Base-by-base conservation (phyloP, 1,140 invertebrate species). In the Psix sp. region DNA sequence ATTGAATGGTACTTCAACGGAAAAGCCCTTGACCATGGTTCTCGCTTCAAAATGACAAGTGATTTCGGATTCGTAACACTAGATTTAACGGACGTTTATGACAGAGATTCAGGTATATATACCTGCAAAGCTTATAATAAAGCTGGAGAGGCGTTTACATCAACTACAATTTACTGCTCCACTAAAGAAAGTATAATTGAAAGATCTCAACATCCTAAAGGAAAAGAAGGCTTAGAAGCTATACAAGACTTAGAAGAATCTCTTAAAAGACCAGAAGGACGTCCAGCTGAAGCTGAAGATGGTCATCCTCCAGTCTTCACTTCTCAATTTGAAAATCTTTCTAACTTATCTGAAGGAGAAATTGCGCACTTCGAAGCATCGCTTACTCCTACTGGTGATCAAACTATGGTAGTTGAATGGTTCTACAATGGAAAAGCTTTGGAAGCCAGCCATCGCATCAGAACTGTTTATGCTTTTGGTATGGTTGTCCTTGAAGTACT, bases 381-480 rank as follows among this genome's bases (percentile, higher is more conserved):
- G 29, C 88, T 99, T 0, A 93, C 95, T 35, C 97, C 97, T 7
- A 93, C 96, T 43, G 96, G 96, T 15, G 97, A 99, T 84, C 95
- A 98, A 81, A 95, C 93, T 17, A 98, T 99, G 96, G 91, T 93
- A 17, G 95, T 99, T 17, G 96, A 99, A 89, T 99, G 97, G 97
- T 97, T 97, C 89, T 98, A 95, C 78, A 97, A 99, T 84, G 94
- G 93, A 24, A 93, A 98, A 83, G 80, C 91, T 0, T 89, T 98
- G 39, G 94, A 95, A 86, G 95, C 95, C 15, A 95, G 94, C 86
- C 94, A 96, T 83, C 91, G 96, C 24, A 94, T 94, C 29, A 90
- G 95, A 78, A 97, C 95, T 20, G 95, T 97, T 15, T 95, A 97
- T 80, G 96, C 96, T 0, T 98, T 98, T 83, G 96, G 96, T 45